Evolutionary conservation across 2,113 vertebrate species (phyloP), one percentile per base, ranked within the genome.

Genomic region (Ciconia maguari): DNA sequence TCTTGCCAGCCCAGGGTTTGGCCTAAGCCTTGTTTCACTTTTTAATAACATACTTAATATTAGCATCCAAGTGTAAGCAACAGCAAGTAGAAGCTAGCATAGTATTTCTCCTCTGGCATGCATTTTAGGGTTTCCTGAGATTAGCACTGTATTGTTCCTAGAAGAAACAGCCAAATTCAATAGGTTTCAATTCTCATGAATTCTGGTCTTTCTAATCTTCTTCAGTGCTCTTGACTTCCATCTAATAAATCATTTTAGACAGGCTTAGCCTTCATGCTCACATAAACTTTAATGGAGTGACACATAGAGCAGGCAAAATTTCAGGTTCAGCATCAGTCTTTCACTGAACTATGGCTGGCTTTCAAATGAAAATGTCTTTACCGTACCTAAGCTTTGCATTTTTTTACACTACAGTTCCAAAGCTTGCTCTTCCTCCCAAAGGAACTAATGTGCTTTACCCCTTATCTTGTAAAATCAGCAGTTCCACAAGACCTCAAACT

Each of bases 201-300:
- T 93, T 80, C 62, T 91, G 54, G 36, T 88, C 54, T 87, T 95
- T 90, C 78, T 72, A 68, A 90, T 89, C 70, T 84, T 93, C 85
- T 78, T 87, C 69, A 25, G 48, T 42, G 81, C 66, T 88, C 70
- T 69, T 57, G 49, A 51, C 13, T 83, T 93, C 51, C 41, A 62
- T 64, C 52, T 84, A 82, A 95, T 90, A 91, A 95, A 92, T 95
- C 57, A 89, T 65, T 94, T 89, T 44, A 84, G 91, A 91, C 74
- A 94, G 57, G 44, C 65, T 94, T 89, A 94, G 77, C 74, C 74
- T 92, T 91, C 69, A 91, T 68, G 70, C 61, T 89, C 77, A 48
- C 65, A 61, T 89, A 81, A 95, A 96, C 89, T 93, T 95, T 87
- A 95, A 83, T 61, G 65, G 70, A 91, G 69, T 42, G 4, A 92